A percentile compares a stretch with the other conserved stretches of the same genome.
phyloP scores from a whole-genome alignment of 2,113 vertebrate species.

The Indicator indicator region DNA sequence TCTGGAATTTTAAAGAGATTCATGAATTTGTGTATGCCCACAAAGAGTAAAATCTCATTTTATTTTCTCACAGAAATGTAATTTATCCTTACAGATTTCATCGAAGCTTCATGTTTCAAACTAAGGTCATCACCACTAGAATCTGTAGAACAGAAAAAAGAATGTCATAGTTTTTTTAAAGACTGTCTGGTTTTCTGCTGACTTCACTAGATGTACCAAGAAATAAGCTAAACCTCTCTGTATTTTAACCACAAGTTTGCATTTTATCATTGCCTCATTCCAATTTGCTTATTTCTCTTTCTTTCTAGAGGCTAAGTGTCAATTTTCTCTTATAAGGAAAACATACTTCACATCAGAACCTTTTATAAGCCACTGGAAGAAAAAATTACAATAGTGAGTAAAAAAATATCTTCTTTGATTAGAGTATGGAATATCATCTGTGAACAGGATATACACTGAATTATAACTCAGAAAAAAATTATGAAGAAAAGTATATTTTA shows the following conservation, averaged over 20 bases:
- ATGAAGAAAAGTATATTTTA: neutral
- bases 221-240: neutral
- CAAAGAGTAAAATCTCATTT: slow-evolving; percentile 16
- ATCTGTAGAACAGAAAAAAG: slow-evolving; percentile 1
- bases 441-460: neutral
- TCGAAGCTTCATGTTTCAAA: neutral
- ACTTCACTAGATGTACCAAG: neutral
- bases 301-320: neutral
- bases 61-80: neutral
- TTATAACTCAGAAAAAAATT: neutral
- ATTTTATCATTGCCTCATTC: slow-evolving; percentile 14
- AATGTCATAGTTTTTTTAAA: neutral
- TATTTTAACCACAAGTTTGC: slow-evolving; percentile 22
- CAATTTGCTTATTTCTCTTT: neutral
- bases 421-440: neutral
- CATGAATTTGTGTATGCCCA: neutral
- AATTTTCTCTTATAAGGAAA: neutral
- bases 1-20: slow-evolving; percentile 11
- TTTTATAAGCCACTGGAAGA: neutral
- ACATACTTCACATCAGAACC: neutral
- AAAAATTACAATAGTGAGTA: neutral
- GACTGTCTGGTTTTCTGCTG: neutral
- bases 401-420: neutral
- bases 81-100: slow-evolving; percentile 1
- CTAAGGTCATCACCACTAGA: slow-evolving; percentile 2